Base-by-base conservation (phyloP, 2,113 vertebrate species). In the Peromyscus californicus region DNA sequence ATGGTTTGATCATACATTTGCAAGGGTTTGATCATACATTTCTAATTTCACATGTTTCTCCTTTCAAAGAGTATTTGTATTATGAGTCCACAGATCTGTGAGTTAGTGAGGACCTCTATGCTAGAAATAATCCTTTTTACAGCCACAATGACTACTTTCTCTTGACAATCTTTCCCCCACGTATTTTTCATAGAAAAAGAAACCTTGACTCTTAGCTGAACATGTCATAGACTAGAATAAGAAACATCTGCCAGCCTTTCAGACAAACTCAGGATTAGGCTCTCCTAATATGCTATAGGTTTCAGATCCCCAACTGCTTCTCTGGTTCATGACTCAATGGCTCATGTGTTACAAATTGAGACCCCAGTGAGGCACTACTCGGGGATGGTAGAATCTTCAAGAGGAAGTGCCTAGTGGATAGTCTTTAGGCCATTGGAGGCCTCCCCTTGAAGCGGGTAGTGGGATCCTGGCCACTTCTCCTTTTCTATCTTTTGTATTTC, bases 101-200 rank as follows among this genome's bases (percentile, higher is more conserved):
- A 48, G 15, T 75, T 65, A 57, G 31, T 69, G 74, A 91, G 59
- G 42, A 26, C 33, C 26, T 63, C 19, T 95, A 22, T 61, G 4
- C 26, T 75, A 94, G 57, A 80, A 89, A 76, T 57, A 89, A 88
- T 57, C 17, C 59, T 36, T 74, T 54, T 86, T 42, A 93, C 33
- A 65, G 48, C 75, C 78, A 76, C 59, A 72, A 19, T 48, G 57
- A n/a, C 63, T 51, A 57, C 29, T 72, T 67, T 16, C 76, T 84
- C 33, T 95, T 75, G 31, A 29, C 24, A 51, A 45, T 65, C 42
- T 86, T 11, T 79, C 39, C 63, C 31, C 5, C 24, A 21, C 61
- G 15, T 94, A 74, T 61, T 45, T 97, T 11, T 61, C 61, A 67
- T n/a, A 45, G 33, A 90, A 95, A 65, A 51, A 80, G 7, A 87